phyloP scores from a whole-genome alignment of 2,113 vertebrate species.

The Macaca fascicularis region DNA sequence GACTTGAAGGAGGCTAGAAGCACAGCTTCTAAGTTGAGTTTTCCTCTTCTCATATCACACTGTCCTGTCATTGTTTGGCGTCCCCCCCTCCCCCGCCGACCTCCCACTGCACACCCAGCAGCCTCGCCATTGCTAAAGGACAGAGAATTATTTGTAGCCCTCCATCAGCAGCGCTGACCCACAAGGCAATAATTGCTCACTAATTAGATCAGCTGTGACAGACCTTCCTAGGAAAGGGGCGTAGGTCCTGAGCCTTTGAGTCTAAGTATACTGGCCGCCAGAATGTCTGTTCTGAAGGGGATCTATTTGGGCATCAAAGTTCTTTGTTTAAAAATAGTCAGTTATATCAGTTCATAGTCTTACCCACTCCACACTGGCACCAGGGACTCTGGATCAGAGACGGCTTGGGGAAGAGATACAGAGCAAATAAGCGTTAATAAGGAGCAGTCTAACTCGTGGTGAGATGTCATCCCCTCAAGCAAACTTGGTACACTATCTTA shows the following conservation, averaged over 20 bases:
- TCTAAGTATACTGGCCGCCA: not conserved
- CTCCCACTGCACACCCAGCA: not conserved
- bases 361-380: not conserved
- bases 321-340: not conserved
- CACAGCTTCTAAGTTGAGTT: not conserved
- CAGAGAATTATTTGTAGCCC: not conserved
- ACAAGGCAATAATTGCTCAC: not conserved
- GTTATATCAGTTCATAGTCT: not conserved
- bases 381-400: not conserved
- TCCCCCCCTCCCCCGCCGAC: accelerated
- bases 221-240: not conserved
- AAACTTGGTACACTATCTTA: not conserved
- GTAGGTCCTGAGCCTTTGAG: not conserved
- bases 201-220: not conserved
- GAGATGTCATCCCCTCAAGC: not conserved
- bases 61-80: not conserved
- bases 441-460: not conserved
- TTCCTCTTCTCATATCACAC: not conserved
- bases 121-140: not conserved
- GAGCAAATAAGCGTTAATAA: not conserved
- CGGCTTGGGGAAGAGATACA: not conserved
- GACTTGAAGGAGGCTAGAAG: not conserved
- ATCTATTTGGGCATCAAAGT: not conserved
- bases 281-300: not conserved
- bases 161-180: not conserved